Conservation (phyloP, 2,888 invertebrate genomes). For the Drosophila neutralis region DNA sequence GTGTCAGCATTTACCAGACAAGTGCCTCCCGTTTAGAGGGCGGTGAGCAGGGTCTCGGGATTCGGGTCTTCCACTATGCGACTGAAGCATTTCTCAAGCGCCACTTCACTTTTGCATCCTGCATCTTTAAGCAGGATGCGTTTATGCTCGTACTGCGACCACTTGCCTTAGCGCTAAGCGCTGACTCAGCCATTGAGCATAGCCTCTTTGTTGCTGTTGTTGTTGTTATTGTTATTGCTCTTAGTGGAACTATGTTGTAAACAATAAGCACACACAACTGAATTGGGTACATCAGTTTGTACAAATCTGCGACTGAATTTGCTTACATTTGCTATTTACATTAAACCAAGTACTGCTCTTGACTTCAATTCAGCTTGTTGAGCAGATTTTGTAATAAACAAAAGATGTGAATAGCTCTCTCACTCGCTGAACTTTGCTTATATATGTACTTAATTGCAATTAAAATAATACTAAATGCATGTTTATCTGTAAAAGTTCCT, state of each 20-base stretch:
- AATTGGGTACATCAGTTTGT: constrained; percentile 57
- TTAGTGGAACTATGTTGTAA: constrained; percentile 45
- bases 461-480: not conserved
- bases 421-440: not conserved
- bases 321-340: constrained; percentile 22
- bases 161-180: constrained; percentile 34
- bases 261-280: constrained; percentile 59
- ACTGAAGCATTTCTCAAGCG: constrained; percentile 72
- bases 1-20: constrained; percentile 79
- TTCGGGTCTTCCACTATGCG: constrained; percentile 45
- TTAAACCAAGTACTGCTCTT: not conserved
- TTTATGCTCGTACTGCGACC: constrained; percentile 37
- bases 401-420: not conserved
- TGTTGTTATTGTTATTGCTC: constrained; percentile 25
- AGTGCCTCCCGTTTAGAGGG: constrained; percentile 40
- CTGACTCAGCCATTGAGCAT: constrained; percentile 44
- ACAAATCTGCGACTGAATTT: constrained; percentile 19
- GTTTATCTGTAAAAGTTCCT: fast-evolving
- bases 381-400: not conserved
- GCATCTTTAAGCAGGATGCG: constrained; percentile 75
- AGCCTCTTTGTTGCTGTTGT: constrained; percentile 5
- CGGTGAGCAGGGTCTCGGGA: constrained; percentile 12
- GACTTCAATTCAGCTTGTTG: not conserved
- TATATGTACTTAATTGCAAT: not conserved
- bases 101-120: constrained; percentile 78